Evolutionary conservation across 2,888 invertebrate species (phyloP).

Genomic region (Diaphora mendica): DNA sequence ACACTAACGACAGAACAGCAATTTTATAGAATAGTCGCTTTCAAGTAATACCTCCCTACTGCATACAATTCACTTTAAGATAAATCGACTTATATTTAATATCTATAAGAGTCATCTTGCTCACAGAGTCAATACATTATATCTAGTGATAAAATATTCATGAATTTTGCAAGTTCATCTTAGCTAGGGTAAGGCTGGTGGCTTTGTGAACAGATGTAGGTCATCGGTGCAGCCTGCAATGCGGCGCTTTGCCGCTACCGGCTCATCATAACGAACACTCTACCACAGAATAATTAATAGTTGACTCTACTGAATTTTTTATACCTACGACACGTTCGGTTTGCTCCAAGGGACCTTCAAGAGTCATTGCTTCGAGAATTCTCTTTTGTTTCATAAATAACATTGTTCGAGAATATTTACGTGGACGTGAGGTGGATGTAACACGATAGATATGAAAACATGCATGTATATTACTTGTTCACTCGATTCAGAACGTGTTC

Average conservation of each 20-base stretch:
- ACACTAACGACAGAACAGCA: background rate
- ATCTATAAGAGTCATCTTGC: slow-evolving; percentile 13
- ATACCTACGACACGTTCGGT: slow-evolving; percentile 46
- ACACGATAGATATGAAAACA: background rate
- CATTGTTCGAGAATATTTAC: slow-evolving; percentile 15
- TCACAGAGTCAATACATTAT: slow-evolving; percentile 24
- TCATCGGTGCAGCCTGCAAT: slow-evolving; percentile 79
- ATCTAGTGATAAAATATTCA: slow-evolving; percentile 35
- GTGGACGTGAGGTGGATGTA: slow-evolving; percentile 9
- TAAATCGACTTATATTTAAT: slow-evolving; percentile 8
- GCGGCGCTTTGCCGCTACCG: slow-evolving; percentile 58
- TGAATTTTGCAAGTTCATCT: slow-evolving; percentile 39
- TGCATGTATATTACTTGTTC: slow-evolving; percentile 3
- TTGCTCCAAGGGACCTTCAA: slow-evolving; percentile 39
- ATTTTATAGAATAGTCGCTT: background rate
- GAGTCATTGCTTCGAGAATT: slow-evolving; percentile 39
- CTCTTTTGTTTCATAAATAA: slow-evolving; percentile 46
- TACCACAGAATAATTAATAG: too few relatives aligned
- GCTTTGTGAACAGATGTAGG: slow-evolving; percentile 72
- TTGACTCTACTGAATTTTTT: slow-evolving; percentile 55
- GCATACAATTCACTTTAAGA: slow-evolving; percentile 1
- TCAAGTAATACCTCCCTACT: slow-evolving; percentile 5
- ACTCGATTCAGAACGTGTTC: background rate
- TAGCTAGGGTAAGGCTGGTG: slow-evolving; percentile 36
- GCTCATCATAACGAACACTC: slow-evolving; percentile 56